Evolutionary conservation across 2,888 invertebrate species (phyloP).

Genomic region (Lochmaea capreae): DNA sequence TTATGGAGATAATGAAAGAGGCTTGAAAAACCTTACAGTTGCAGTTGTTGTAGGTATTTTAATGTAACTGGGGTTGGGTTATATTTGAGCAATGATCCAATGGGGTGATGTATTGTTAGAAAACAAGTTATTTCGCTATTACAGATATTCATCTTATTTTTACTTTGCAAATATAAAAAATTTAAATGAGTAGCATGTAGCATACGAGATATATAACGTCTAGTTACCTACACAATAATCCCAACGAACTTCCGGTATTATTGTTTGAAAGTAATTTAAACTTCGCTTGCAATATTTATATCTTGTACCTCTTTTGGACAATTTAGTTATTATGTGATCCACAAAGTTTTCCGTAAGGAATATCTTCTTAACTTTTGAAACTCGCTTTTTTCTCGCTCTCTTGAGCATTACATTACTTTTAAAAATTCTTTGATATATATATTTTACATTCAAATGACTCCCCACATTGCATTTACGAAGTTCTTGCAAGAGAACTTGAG

Average conservation of each 20-base stretch:
- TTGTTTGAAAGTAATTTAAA: constrained; percentile 10
- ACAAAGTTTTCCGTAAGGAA: neutral
- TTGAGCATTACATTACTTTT: constrained; percentile 15
- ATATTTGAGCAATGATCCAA: no score
- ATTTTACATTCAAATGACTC: constrained; percentile 16
- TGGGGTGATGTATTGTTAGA: no score
- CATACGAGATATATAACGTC: no score
- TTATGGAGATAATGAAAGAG: no score
- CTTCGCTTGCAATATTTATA: constrained; percentile 22
- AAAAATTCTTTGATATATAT: constrained; percentile 13
- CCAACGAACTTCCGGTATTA: neutral
- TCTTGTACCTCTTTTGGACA: constrained; percentile 8
- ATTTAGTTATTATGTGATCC: neutral
- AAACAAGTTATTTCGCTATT: no score
- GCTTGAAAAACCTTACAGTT: no score
- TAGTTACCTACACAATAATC: no score
- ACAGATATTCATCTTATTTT: no score
- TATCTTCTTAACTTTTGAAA: neutral
- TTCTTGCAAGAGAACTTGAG: neutral
- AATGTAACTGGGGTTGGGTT: no score
- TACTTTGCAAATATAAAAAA: no score
- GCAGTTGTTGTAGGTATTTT: no score
- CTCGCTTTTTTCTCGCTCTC: neutral
- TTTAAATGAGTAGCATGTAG: no score
- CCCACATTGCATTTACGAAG: constrained; percentile 8